Conservation (phyloP, 2,113 vertebrate genomes). For the Nyctibius bracteatus region DNA sequence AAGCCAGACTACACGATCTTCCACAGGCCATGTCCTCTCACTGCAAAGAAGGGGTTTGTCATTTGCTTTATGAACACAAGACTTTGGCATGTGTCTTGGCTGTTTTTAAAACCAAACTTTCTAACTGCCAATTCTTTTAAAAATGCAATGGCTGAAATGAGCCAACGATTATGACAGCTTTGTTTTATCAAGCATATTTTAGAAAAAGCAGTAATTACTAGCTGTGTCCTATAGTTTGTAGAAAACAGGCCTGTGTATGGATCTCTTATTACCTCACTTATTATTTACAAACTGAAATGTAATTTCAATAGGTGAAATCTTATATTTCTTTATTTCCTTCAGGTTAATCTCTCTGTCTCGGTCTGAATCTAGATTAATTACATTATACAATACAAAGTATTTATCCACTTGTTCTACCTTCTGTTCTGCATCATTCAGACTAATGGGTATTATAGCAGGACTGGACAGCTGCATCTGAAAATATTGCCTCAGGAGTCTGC, state of each 20-base stretch:
- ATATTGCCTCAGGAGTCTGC: slow-evolving; percentile 4
- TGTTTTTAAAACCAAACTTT: background rate
- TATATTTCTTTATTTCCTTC: background rate
- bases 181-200: background rate
- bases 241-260: background rate
- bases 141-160: background rate
- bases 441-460: background rate
- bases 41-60: background rate
- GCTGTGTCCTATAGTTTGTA: background rate
- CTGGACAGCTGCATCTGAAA: slow-evolving; percentile 15
- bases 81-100: background rate
- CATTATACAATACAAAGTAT: slow-evolving; percentile 12
- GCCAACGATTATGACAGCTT: background rate
- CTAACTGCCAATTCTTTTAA: background rate
- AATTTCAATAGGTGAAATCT: background rate
- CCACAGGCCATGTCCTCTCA: background rate
- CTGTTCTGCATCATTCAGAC: slow-evolving; percentile 18
- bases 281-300: background rate
- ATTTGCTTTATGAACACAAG: background rate
- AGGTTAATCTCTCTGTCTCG: background rate
- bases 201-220: background rate
- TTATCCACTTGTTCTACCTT: slow-evolving; percentile 22
- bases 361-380: background rate
- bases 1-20: background rate
- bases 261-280: background rate